Percentiles rank a stretch among this genome's conserved stretches.
Conservation (phyloP, 2,888 invertebrate species). For the Torymus tubicola region DNA sequence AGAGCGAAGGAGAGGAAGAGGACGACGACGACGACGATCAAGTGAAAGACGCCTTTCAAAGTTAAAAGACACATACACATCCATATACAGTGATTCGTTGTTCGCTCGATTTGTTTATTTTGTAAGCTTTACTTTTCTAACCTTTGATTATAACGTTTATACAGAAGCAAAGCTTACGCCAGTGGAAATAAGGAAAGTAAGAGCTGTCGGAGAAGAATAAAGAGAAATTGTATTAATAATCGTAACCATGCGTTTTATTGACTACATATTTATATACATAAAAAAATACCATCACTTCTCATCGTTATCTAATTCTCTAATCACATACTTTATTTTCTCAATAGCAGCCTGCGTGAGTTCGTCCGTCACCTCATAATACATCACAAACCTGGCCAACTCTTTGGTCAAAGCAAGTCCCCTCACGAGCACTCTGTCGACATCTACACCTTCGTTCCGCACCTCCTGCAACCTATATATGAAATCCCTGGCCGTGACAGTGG, state of each 20-base stretch:
- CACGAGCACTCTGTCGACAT: constrained; percentile 79
- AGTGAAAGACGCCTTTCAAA: constrained; percentile 73
- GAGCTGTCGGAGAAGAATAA: constrained; percentile 30
- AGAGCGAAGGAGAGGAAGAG: constrained; percentile 96
- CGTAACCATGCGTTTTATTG: neutral
- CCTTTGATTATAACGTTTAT: constrained; percentile 17
- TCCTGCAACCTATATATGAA: constrained; percentile 79
- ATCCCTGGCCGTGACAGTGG: constrained; percentile 78
- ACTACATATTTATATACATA: too few relatives aligned
- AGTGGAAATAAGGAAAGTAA: neutral
- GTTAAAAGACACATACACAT: constrained; percentile 60
- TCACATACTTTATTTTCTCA: constrained; percentile 84
- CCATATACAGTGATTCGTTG: neutral
- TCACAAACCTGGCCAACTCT: constrained; percentile 82
- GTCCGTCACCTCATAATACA: constrained; percentile 85
- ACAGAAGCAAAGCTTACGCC: neutral
- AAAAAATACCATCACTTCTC: too few relatives aligned
- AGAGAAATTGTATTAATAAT: constrained; percentile 1
- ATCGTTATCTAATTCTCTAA: constrained; percentile 72
- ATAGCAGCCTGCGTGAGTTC: constrained; percentile 83
- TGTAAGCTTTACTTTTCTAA: constrained; percentile 35
- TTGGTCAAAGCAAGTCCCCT: constrained; percentile 80
- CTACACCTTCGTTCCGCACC: constrained; percentile 76
- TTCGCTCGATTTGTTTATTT: constrained; percentile 23
- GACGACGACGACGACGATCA: constrained; percentile 84